A percentile compares a stretch with the other conserved stretches of the same genome.
phyloP scores from a whole-genome alignment of 2,888 invertebrate species.

The Zootermopsis nevadensis region DNA sequence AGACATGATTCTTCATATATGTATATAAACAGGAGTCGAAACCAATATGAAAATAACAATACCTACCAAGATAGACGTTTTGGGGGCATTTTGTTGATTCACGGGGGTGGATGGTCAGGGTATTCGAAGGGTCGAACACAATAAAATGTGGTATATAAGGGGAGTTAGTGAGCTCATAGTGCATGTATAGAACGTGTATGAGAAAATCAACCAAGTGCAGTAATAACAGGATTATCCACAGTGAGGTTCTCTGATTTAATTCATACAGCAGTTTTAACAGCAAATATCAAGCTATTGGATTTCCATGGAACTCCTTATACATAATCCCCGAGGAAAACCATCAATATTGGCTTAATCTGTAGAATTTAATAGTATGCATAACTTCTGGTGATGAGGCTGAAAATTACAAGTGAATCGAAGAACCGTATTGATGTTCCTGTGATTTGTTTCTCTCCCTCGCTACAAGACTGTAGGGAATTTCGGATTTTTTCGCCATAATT shows the following conservation, averaged over 20 bases:
- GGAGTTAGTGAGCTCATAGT: background rate
- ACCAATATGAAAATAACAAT: background rate
- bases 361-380: background rate
- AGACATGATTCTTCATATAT: too few relatives aligned
- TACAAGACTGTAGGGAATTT: too few relatives aligned
- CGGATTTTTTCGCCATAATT: too few relatives aligned
- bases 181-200: background rate
- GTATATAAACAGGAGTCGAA: background rate
- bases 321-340: constrained; percentile 11
- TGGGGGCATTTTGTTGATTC: background rate
- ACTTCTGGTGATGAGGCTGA: background rate
- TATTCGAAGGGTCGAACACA: background rate
- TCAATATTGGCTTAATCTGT: background rate
- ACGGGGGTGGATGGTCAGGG: background rate
- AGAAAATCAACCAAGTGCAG: background rate
- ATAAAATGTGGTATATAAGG: background rate
- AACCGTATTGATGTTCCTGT: too few relatives aligned
- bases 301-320: background rate
- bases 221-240: background rate
- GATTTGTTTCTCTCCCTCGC: too few relatives aligned
- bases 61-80: background rate
- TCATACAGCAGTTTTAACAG: background rate
- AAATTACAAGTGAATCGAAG: background rate
- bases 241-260: background rate
- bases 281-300: background rate